These are phyloP conservation scores for Drosophila saltans DNA, from an alignment of 1,140 invertebrate genomes.

Conservation along the genomic window DNA sequence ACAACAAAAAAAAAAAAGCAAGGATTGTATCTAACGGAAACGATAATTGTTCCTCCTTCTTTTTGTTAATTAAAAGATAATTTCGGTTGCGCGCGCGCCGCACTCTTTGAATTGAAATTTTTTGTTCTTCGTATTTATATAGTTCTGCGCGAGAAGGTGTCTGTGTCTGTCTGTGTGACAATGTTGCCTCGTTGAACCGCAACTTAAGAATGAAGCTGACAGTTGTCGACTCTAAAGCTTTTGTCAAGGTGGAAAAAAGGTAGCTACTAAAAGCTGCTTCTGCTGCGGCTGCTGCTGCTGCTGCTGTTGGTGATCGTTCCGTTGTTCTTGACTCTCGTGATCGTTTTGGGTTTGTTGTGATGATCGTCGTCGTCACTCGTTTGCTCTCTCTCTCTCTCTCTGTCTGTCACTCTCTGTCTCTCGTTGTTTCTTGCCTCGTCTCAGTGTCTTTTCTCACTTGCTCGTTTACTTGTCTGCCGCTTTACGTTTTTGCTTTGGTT, in stretches of 20 bases:
- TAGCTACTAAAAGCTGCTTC: slow-evolving; percentile 32
- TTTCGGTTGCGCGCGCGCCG: slow-evolving; percentile 2
- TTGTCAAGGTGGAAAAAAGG: slow-evolving; percentile 31
- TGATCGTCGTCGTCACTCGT: slow-evolving; percentile 34
- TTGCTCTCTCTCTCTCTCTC: not conserved
- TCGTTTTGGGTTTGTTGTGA: slow-evolving; percentile 8
- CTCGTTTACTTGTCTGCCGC: slow-evolving; percentile 28
- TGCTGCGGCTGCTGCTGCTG: slow-evolving; percentile 25
- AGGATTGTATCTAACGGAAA: slow-evolving; percentile 1
- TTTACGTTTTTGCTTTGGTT: not conserved
- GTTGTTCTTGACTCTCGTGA: slow-evolving; percentile 24
- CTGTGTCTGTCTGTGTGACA: slow-evolving; percentile 14
- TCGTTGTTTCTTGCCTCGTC: not conserved
- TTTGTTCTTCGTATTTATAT: slow-evolving; percentile 16
- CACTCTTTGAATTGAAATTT: slow-evolving; percentile 30
- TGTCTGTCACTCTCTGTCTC: slow-evolving; percentile 6
- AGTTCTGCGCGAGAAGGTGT: slow-evolving; percentile 10
- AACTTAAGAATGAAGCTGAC: slow-evolving; percentile 75
- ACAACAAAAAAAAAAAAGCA: no score
- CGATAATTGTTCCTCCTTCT: no score
- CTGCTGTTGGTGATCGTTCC: slow-evolving; percentile 14
- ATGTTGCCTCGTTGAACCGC: slow-evolving; percentile 65
- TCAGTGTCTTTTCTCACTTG: slow-evolving; percentile 11
- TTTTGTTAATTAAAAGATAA: no score
- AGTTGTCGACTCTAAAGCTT: slow-evolving; percentile 66